A percentile compares a stretch with the other conserved stretches of the same genome.
These are phyloP conservation scores for Drosophila algonquin DNA, from an alignment of 2,888 invertebrate genomes.

Conservation along the genomic window DNA sequence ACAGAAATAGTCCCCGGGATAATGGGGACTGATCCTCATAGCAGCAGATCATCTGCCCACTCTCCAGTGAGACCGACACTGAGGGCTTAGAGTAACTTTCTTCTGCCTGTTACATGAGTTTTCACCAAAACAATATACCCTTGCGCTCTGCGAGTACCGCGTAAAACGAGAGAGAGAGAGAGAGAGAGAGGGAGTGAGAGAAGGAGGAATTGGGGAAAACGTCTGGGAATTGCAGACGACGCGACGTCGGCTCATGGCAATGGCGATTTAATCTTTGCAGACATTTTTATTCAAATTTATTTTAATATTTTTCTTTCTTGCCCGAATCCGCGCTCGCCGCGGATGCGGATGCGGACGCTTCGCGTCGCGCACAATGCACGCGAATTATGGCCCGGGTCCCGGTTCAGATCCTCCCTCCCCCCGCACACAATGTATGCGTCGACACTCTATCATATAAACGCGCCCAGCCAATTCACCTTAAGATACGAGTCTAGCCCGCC, in stretches of 20 bases:
- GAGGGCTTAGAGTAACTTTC: no score
- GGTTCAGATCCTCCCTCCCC: background rate
- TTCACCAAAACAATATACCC: background rate
- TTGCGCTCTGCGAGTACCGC: background rate
- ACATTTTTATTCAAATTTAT: slow-evolving; percentile 79
- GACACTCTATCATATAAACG: slow-evolving; percentile 37
- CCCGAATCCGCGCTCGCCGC: background rate
- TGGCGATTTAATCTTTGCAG: slow-evolving; percentile 80
- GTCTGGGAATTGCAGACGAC: slow-evolving; percentile 77
- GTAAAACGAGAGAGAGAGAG: background rate
- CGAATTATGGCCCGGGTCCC: slow-evolving; percentile 45
- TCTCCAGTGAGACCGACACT: no score
- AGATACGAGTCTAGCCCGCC: background rate
- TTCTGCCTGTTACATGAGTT: background rate
- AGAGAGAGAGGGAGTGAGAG: no score
- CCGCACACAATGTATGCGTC: slow-evolving; percentile 4
- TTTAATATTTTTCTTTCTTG: slow-evolving; percentile 64
- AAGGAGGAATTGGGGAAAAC: slow-evolving; percentile 28
- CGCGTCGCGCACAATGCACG: slow-evolving; percentile 53
- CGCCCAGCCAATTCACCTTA: slow-evolving; percentile 27
- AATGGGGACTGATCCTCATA: no score
- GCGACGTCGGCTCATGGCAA: slow-evolving; percentile 54
- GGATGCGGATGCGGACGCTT: slow-evolving; percentile 48
- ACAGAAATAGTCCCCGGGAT: no score
- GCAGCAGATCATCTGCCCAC: no score